Conservation (phyloP, 2,797 vertebrate genomes). For the Alca torda region DNA sequence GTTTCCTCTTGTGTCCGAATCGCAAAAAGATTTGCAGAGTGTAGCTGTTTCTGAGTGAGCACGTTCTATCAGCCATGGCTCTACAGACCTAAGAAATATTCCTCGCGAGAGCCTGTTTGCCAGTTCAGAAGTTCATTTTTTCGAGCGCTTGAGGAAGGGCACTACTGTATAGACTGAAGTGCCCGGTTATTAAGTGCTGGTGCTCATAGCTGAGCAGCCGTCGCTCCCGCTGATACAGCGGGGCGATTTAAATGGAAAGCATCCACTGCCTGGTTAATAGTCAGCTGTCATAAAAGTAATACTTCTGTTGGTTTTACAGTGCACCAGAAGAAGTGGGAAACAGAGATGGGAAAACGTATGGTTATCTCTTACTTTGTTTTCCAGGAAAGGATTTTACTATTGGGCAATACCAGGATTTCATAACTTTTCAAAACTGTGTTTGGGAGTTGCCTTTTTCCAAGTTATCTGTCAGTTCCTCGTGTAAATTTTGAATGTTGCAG, state of each 20-base stretch:
- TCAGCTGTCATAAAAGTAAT: slow-evolving; percentile 49
- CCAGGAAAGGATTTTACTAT: neutral
- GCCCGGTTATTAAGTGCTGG: neutral
- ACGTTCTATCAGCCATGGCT: neutral
- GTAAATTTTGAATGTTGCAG: neutral
- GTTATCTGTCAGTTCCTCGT: neutral
- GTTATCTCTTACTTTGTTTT: neutral
- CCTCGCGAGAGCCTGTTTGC: neutral
- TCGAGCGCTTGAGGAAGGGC: neutral
- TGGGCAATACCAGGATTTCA: neutral
- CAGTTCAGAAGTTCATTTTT: neutral
- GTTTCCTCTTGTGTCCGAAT: slow-evolving; percentile 21
- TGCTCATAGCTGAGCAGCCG: neutral
- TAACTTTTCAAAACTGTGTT: neutral
- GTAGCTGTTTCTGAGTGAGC: neutral
- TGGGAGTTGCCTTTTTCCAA: neutral
- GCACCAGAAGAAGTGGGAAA: neutral
- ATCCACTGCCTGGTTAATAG: neutral
- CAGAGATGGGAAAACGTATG: neutral
- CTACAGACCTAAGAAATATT: neutral
- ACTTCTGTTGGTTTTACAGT: neutral
- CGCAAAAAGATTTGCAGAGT: neutral
- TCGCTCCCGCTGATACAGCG: neutral
- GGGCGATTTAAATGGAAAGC: neutral
- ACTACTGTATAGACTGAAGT: neutral